Conservation (phyloP, 2,888 invertebrate species). For the Lottia scabra region DNA sequence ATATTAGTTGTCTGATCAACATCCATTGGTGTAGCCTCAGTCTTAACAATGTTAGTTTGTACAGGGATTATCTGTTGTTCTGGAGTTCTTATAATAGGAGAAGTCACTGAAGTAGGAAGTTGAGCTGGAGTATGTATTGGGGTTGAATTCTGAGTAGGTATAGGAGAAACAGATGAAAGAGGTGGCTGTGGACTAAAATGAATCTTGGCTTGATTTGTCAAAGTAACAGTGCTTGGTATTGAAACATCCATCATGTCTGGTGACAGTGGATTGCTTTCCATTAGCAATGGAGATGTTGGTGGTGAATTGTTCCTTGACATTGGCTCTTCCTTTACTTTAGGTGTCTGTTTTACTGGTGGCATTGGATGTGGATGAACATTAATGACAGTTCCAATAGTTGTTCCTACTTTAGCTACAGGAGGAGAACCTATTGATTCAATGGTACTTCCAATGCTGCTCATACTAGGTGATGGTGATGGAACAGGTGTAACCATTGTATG, state of each 20-base stretch:
- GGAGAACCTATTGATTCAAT: conserved; percentile 1
- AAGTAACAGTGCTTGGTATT: conserved; percentile 40
- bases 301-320: conserved; percentile 40
- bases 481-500: conserved; percentile 8
- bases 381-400: conserved; percentile 26
- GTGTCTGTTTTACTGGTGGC: conserved; percentile 28
- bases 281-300: conserved; percentile 54
- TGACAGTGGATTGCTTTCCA: conserved; percentile 49
- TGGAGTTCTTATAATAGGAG: too few species aligned
- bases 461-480: conserved; percentile 11
- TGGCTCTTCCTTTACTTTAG: conserved; percentile 34
- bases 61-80: too few species aligned
- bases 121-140: not conserved
- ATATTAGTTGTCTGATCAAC: conserved; percentile 48
- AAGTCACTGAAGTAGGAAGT: not conserved
- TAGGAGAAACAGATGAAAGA: conserved; percentile 1
- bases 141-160: conserved; percentile 10
- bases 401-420: conserved; percentile 5
- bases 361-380: conserved; percentile 25
- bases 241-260: conserved; percentile 59
- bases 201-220: conserved; percentile 15
- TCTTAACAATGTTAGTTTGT: not conserved
- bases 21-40: conserved; percentile 39
- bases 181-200: conserved; percentile 1
- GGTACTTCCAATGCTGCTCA: not conserved